Percentiles rank a stretch among this genome's conserved stretches.
These are phyloP conservation scores for Hippoglossus hippoglossus DNA, from an alignment of 2,797 vertebrate species.

Conservation along the genomic window DNA sequence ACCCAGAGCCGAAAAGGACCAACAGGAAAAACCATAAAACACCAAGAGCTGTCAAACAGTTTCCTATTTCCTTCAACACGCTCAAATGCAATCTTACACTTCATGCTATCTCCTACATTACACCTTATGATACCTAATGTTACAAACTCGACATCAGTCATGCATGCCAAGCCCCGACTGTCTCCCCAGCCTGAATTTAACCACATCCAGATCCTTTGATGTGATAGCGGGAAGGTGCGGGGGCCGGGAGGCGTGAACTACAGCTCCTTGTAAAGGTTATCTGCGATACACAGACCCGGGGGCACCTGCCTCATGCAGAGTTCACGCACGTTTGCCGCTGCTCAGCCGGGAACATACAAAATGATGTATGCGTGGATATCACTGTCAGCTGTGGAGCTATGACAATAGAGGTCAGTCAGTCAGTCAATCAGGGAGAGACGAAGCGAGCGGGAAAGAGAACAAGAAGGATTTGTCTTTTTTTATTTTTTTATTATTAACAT, in stretches of 20 bases:
- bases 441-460: constrained; percentile 35
- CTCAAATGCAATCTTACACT: constrained; percentile 72
- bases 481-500: constrained; percentile 58
- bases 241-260: constrained; percentile 77
- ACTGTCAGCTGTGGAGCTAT: constrained; percentile 67
- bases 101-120: constrained; percentile 73
- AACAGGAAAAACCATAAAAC: constrained; percentile 61
- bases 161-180: constrained; percentile 70
- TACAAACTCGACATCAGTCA: constrained; percentile 82
- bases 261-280: constrained; percentile 84
- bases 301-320: constrained; percentile 74
- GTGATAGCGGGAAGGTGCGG: constrained; percentile 73
- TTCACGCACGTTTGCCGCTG: constrained; percentile 49
- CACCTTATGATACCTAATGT: constrained; percentile 82
- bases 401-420: constrained; percentile 82
- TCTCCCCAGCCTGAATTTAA: constrained; percentile 78
- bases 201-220: constrained; percentile 78
- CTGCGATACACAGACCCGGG: constrained; percentile 81
- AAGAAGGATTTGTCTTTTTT: constrained; percentile 44
- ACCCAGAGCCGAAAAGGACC: constrained; percentile 52
- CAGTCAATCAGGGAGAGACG: constrained; percentile 67
- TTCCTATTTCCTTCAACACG: constrained; percentile 64
- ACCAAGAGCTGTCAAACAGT: constrained; percentile 62
- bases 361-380: constrained; percentile 79
- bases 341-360: constrained; percentile 72